Evolutionary conservation across 2,797 vertebrate species (phyloP), one percentile per base, ranked within the genome.

Genomic region (Holocentrus rufus): DNA sequence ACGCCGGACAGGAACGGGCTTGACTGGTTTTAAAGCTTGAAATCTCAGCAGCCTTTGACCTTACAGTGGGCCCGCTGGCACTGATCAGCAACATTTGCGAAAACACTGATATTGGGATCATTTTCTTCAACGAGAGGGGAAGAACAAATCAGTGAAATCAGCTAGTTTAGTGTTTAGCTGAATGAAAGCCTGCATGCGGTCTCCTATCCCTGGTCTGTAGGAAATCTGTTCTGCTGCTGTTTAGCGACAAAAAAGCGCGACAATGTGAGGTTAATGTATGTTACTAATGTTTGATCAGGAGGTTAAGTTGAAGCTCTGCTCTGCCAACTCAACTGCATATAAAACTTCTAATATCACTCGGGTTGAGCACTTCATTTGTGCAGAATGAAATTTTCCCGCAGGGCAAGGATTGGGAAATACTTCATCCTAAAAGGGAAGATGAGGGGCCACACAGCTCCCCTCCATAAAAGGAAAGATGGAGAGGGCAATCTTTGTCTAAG

Each of bases 391-490:
- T 66, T 70, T 74, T 53, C 23, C 53, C 52, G 59, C 18, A 61
- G n/a, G 18, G 23, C 22, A 76, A 61, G 68, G 36, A 74, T 15
- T 44, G 55, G 18, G 31, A 54, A 87, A 86, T 81, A 71, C 53
- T 64, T 82, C 42, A 71, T 9, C 76, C 68, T 85, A 74, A 89
- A 90, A 85, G 59, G 72, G 77, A 89, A 80, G 47, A 67, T 66
- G 49, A 84, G 72, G 39, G 70, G 13, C 42, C 52, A 67, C 69
- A 79, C 77, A 75, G 23, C 53, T 65, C 55, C 66, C 55, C 34
- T 56, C 86, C 80, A 74, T 85, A 83, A 87, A 90, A 85, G 80
- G 77, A 65, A 55, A 87, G 65, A 71, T 55, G 50, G 50, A 81
- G 76, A 81, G 57, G 14, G 20, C 9, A 53, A 85, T 70, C 73